Base-by-base conservation (phyloP, 2,797 vertebrate genomes). In the Gambelia wislizenii region DNA sequence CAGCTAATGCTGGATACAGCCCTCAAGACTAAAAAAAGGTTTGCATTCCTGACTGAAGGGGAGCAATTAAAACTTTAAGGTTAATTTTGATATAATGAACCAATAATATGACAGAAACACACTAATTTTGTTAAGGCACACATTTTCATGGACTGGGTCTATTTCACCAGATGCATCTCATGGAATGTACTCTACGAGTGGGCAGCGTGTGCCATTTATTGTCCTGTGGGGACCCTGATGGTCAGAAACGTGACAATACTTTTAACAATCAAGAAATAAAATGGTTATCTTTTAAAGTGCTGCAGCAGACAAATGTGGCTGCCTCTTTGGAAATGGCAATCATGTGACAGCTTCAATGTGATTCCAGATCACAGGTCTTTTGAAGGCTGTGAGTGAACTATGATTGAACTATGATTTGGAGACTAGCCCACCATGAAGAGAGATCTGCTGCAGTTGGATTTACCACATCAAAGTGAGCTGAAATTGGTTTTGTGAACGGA, bases 401-500 rank as follows among this genome's bases (percentile, higher is more conserved):
- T 81, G 77, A 44, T 87, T 56, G 54, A 82, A 80, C 8, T 25
- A 20, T 87, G 77, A 44, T 87, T 56, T 81, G 36, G 67, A 56
- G 77, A 36, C 84, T 47, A 14, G 56, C 18, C 49, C 25, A 20
- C 8, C 49, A 20, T 27, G 76, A 52, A 69, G 47, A 67, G 25
- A 69, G 33, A 79, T 30, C 13, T 27, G 12, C 36, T 47, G 39
- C 69, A 22, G 39, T 7, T 74, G 79, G 64, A 75, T 61, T 61
- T 44, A 3, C 79, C 79, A 83, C 54, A 49, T 39, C 33, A 75
- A 49, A 52, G 70, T 75, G 39, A 64, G 42, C 42, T 67, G 54
- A 52, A 75, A 64, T 36, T 20, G 39, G 67, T 72, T 39, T 39
- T 67, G 44, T 49, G 70, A 36, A 64, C 44, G 61, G 72, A 64